Percentiles rank a stretch among this genome's conserved stretches.
Conservation (phyloP, 2,888 invertebrate species). For the Melinaea menophilus region DNA sequence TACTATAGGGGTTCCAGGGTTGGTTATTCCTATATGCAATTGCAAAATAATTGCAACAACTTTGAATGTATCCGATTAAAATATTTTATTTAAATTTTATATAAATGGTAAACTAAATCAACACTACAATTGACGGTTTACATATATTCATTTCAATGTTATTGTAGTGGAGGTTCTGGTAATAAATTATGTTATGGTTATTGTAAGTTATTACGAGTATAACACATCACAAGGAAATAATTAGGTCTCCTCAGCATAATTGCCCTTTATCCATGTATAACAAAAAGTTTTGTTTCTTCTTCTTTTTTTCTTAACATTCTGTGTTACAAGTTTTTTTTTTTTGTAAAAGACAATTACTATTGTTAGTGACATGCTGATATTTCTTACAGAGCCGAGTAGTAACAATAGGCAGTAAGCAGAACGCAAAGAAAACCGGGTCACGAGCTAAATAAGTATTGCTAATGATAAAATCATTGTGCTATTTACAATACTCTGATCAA, state of each 20-base stretch:
- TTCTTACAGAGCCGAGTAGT: not conserved
- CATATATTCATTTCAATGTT: not conserved
- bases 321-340: not conserved
- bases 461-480: conserved; percentile 3
- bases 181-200: not conserved
- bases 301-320: not conserved
- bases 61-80: too few relatives aligned
- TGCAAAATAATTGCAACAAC: too few relatives aligned
- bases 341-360: conserved; percentile 6
- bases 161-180: not conserved
- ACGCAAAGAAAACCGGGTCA: conserved; percentile 7
- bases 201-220: not conserved
- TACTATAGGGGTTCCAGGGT: too few relatives aligned
- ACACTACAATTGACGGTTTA: too few relatives aligned
- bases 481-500: not conserved
- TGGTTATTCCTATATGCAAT: too few relatives aligned
- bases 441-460: conserved; percentile 1
- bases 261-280: too few relatives aligned
- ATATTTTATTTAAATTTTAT: too few relatives aligned
- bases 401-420: conserved; percentile 1
- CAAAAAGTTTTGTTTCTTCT: not conserved
- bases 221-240: not conserved
- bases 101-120: too few relatives aligned
- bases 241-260: not conserved
- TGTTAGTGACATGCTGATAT: conserved; percentile 7